Evolutionary conservation across 2,797 vertebrate genomes (phyloP).

Genomic region (Huso huso): DNA sequence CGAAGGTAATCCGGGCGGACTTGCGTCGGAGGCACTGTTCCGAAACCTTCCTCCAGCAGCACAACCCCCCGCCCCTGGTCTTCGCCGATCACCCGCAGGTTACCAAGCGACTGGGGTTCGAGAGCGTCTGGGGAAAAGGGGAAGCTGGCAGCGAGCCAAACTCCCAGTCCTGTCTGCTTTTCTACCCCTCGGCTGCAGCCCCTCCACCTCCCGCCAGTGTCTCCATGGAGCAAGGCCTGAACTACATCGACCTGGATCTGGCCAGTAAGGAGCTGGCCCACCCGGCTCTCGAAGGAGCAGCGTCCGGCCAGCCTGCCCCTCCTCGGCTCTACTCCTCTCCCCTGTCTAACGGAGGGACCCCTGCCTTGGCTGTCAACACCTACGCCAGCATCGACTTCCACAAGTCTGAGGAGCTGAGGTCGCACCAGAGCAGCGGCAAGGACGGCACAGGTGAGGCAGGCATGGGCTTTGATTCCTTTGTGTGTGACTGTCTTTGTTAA

Average conservation of each 20-base stretch:
- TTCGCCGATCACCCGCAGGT: slow-evolving; percentile 59
- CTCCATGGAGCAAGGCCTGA: slow-evolving; percentile 56
- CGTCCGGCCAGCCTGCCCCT: slow-evolving; percentile 40
- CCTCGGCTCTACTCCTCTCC: slow-evolving; percentile 53
- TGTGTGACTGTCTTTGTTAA: no score
- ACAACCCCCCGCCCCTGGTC: slow-evolving; percentile 40
- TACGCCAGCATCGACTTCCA: slow-evolving; percentile 77
- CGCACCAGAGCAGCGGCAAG: slow-evolving; percentile 54
- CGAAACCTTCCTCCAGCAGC: slow-evolving; percentile 54
- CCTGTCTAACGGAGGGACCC: slow-evolving; percentile 31
- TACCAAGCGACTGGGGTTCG: slow-evolving; percentile 53
- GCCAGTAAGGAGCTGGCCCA: slow-evolving; percentile 48
- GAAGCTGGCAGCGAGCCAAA: slow-evolving; percentile 39
- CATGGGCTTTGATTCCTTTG: neutral
- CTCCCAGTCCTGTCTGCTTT: slow-evolving; percentile 26
- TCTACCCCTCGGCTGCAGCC: slow-evolving; percentile 37
- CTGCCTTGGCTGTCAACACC: slow-evolving; percentile 45
- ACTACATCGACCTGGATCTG: slow-evolving; percentile 74
- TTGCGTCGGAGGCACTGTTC: slow-evolving; percentile 57
- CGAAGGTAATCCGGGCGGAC: slow-evolving; percentile 61
- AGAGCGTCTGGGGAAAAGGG: slow-evolving; percentile 52
- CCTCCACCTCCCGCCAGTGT: slow-evolving; percentile 24
- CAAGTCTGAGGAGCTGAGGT: slow-evolving; percentile 60
- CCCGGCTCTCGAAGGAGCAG: slow-evolving; percentile 42
- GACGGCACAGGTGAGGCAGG: slow-evolving; percentile 54